Evolutionary conservation across 1,140 invertebrate species (phyloP), one percentile per base, ranked within the genome.

Genomic region (Apis laboriosa): DNA sequence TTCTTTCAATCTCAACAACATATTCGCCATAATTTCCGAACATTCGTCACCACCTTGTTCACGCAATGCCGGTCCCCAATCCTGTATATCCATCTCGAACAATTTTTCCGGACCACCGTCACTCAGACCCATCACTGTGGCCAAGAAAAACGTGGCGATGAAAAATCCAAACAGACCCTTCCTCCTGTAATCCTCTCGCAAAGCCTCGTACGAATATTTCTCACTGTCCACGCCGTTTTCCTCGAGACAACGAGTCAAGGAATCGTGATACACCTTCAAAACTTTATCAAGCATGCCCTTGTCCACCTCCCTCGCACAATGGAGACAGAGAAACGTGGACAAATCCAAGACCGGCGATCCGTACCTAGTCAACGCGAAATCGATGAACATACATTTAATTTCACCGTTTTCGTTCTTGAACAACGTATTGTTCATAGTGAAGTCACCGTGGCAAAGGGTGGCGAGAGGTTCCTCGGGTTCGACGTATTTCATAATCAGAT

Each of bases 371-470:
- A 90, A 67, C 9, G 92, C 94, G 28, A 94, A 93, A 79, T 95
- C 94, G 28, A 95, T 84, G 4, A 95, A 72, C 72, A 91, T 92
- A 0, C 92, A 85, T n/a, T 87, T 86, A 0, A 89, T 74, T 19
- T 84, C 63, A 0, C 77, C 86, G 9, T 81, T 24, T 2, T 80
- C 75, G 0, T 71, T 81, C 63, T 86, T 86, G 82, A 93, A 93
- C 43, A 95, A 74, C 12, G 91, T 80, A 72, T 94, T 95, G 78
- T 93, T 93, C 3, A 88, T 78, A 8, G 92, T 93, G 28, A 92
- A 92, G 79, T 94, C 94, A 8, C 94, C 94, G 80, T 94, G 94
- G 80, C 91, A 91, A 0, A 95, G 34, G 0, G 91, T 91, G 1
- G 92, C 88, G 9, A 93, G 67, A 1, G 92, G 90, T 49, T 92